Base-by-base conservation (phyloP, 2,888 invertebrate species). In the Phaonia tiefii region DNA sequence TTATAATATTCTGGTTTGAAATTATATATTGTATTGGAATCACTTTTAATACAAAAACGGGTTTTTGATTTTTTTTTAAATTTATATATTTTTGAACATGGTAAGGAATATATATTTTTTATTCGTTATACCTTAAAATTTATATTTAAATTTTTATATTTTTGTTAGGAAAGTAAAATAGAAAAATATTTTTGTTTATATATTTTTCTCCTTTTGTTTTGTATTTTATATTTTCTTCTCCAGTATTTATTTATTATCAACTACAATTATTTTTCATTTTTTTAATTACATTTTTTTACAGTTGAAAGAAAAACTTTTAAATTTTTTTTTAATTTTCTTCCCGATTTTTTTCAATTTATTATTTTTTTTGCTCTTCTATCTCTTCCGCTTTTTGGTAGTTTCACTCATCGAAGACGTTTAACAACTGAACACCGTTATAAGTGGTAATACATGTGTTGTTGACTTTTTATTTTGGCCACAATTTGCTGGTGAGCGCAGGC, bases 401-500 rank as follows among this genome's bases (percentile, higher is more conserved):
- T 69, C 75, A 77, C 75, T 71, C 73, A 75, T 67, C 75, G 46
- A 79, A 83, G 83, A 71, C 83, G 79, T 83, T 82, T 83, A 69
- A 58, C 83, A 83, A 85, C 84, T 85, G 79, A 81, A 46, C 73
- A 67, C 60, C 79, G 83, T 81, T 83, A 83, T 70, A 71, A 73
- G 76, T 63, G 66, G 15, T 67, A 74, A 74, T 63, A 79, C 31
- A 5, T 67, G 73, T 67, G 56, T 63, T 80, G 60, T 58, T 60
- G 71, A 37, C 44, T 51, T 67, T 66, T 69, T 31, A 42, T 76
- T 80, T 73, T 71, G 58, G 69, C 63, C 74, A 75, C 75, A 72
- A 39, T 31, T 66, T 75, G 26, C 70, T 56, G 26, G 51, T 54
- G 37, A 17, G 54, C 49, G 17, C 39, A 66, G 49, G 58, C 76